A percentile compares a stretch with the other conserved stretches of the same genome.
These are phyloP conservation scores for Callipepla squamata DNA, from an alignment of 2,113 vertebrate genomes.

Conservation along the genomic window DNA sequence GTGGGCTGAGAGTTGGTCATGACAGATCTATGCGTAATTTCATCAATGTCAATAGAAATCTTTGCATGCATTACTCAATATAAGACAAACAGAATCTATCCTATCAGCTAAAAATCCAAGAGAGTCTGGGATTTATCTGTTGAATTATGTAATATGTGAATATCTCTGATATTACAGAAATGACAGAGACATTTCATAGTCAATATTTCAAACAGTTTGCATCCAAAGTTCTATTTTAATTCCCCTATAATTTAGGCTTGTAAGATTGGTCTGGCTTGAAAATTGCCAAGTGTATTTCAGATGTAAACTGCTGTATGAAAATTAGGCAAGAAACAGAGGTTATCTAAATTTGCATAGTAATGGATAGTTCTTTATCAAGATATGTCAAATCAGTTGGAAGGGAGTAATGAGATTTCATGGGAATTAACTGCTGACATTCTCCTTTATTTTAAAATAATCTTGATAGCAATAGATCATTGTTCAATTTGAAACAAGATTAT, in stretches of 20 bases:
- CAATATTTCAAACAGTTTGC: neutral
- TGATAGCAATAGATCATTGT: neutral
- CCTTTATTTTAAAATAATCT: neutral
- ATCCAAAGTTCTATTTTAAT: neutral
- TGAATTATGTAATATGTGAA: neutral
- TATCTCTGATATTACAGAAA: neutral
- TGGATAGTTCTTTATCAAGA: slow-evolving; percentile 35
- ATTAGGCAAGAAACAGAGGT: slow-evolving; percentile 21
- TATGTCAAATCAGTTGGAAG: slow-evolving; percentile 38
- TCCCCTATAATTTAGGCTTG: neutral
- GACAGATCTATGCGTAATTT: neutral
- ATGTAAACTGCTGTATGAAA: neutral
- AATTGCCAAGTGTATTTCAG: neutral
- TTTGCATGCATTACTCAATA: neutral
- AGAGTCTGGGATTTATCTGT: neutral
- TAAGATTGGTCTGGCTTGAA: slow-evolving; percentile 6
- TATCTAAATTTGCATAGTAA: slow-evolving; percentile 45
- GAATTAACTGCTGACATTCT: neutral
- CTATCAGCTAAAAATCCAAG: neutral
- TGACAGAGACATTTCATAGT: neutral
- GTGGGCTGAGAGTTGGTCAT: neutral
- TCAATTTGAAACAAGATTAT: slow-evolving; percentile 3
- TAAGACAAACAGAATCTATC: neutral
- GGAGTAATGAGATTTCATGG: slow-evolving; percentile 23
- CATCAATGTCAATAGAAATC: neutral